Evolutionary conservation across 2,888 invertebrate genomes (phyloP), one percentile per base, ranked within the genome.

Genomic region (Mimachlamys varia): DNA sequence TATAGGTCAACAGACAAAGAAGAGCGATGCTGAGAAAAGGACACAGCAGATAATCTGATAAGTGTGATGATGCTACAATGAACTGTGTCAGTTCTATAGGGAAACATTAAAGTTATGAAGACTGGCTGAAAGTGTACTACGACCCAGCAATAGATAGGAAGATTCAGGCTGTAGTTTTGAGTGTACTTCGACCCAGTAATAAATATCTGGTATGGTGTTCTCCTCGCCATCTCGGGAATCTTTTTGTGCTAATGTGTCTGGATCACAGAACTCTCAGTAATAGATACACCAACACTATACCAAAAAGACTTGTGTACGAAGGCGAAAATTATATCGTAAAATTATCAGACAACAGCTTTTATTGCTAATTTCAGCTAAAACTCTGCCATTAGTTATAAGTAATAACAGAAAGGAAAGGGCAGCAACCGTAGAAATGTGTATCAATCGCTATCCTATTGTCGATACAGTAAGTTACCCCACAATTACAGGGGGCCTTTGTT

Each of bases 291-390:
- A 76, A 58, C 10, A 10, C 12, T 27, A 33, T 76, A 76, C 12
- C 76, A 27, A 33, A 62, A 10, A 53, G 53, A 19, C 58, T 53
- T 44, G 44, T 53, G 53, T 13, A 53, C 13, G 12, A n/a, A n/a
- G n/a, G 62, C 15, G 22, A 62, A 62, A 62, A 22, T 2, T 22
- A 62, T 17, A 58, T 58, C 58, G 7, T 10, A 76, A 76, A 76
- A 27, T 76, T 27, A 76, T 76, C 76, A 33, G 33, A 76, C 33
- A 0, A 22, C 13, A 33, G 33, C 33, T 4, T 19, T 76, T 76
- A 76, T 76, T 76, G 62, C n/a, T 76, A 76, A 76, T 76, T 76
- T 76, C n/a, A n/a, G n/a, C n/a, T 4, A 27, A 27, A 76, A 76
- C 27, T 76, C 7, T 76, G 7, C 62, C 62, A 10, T 27, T 76